Evolutionary conservation across 1,140 invertebrate species (phyloP).

Genomic region (Drosophila santomea): DNA sequence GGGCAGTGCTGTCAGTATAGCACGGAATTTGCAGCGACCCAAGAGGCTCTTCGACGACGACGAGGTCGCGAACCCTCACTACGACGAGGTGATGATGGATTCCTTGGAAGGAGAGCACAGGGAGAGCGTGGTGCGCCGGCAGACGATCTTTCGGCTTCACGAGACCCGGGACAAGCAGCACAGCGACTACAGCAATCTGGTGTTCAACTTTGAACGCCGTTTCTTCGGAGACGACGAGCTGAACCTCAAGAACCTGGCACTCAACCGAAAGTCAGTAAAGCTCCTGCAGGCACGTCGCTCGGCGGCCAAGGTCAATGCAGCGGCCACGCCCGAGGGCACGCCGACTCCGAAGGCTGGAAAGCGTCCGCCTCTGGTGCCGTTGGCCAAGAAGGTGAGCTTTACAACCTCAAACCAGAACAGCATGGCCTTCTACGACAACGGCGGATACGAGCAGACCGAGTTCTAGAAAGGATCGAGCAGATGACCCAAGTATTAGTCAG

Average conservation of each 20-base stretch:
- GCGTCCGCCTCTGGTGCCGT: conserved; percentile 37
- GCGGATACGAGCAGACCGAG: conserved; percentile 51
- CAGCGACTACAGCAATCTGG: conserved; percentile 77
- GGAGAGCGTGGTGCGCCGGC: conserved; percentile 61
- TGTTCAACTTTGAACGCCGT: conserved; percentile 71
- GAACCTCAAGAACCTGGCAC: conserved; percentile 68
- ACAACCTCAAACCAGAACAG: conserved; percentile 6
- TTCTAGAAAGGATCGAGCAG: conserved; percentile 18
- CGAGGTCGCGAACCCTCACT: conserved; percentile 72
- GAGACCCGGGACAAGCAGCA: conserved; percentile 63
- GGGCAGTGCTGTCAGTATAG: conserved; percentile 87
- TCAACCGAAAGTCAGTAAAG: conserved; percentile 77
- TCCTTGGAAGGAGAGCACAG: conserved; percentile 42
- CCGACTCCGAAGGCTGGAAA: conserved; percentile 50
- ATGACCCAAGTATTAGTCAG: conserved; percentile 26
- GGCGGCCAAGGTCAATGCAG: conserved; percentile 67
- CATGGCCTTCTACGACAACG: conserved; percentile 60
- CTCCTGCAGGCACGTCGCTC: conserved; percentile 68
- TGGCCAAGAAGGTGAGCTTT: conserved; percentile 60
- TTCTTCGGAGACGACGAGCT: conserved; percentile 77
- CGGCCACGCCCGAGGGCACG: conserved; percentile 54
- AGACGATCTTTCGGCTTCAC: conserved; percentile 73
- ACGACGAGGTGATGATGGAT: conserved; percentile 43
- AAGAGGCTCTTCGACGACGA: conserved; percentile 84
- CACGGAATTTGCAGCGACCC: conserved; percentile 86